Percentiles rank a stretch among this genome's conserved stretches.
Evolutionary conservation across 2,888 invertebrate genomes (phyloP).

Genomic region (Helicoverpa assulta): DNA sequence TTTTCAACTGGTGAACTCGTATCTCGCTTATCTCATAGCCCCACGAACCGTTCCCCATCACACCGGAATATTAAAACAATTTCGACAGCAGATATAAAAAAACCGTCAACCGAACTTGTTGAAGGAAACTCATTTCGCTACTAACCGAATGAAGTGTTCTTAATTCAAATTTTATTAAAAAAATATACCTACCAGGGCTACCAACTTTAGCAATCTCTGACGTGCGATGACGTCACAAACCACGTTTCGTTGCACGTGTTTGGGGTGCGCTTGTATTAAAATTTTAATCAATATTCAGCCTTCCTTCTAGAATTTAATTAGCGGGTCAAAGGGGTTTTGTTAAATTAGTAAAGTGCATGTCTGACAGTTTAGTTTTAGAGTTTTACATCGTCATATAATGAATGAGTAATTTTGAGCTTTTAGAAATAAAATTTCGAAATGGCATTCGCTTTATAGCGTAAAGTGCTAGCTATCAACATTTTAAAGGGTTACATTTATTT

Average conservation of each 20-base stretch:
- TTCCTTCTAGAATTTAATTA: slow-evolving; percentile 4
- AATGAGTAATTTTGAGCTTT: no score
- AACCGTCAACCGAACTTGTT: slow-evolving; percentile 56
- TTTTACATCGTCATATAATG: no score
- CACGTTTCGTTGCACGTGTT: slow-evolving; percentile 14
- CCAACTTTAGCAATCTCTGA: slow-evolving; percentile 63
- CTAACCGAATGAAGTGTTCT: slow-evolving; percentile 60
- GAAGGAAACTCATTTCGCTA: slow-evolving; percentile 65
- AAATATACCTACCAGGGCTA: slow-evolving; percentile 26
- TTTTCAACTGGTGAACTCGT: neutral
- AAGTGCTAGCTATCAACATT: no score
- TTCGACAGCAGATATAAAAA: slow-evolving; percentile 59
- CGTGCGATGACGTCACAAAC: slow-evolving; percentile 20
- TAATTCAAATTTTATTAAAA: slow-evolving; percentile 69
- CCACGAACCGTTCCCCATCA: slow-evolving; percentile 26
- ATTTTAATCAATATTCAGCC: slow-evolving; percentile 24
- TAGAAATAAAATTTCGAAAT: no score
- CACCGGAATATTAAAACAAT: slow-evolving; percentile 66
- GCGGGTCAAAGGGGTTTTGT: neutral
- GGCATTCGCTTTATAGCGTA: no score
- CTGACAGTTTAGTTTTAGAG: no score
- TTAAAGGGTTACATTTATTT: no score
- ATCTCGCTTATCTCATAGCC: slow-evolving; percentile 11
- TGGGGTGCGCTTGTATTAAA: slow-evolving; percentile 3
- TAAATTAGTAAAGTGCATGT: neutral